These are phyloP conservation scores for Magallana nippona DNA, from an alignment of 2,888 invertebrate genomes.

Conservation along the genomic window DNA sequence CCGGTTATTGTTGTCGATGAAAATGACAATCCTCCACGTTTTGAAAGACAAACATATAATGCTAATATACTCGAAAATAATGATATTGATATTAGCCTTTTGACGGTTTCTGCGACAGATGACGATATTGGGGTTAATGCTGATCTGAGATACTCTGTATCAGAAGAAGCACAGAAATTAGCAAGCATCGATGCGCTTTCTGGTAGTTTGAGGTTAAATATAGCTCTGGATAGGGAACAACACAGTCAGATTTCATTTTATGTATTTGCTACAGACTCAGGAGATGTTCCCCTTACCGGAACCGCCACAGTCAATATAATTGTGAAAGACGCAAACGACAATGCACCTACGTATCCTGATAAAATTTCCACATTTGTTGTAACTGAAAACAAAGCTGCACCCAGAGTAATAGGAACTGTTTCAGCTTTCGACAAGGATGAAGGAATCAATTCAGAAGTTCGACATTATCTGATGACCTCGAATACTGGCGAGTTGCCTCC, in stretches of 20 bases:
- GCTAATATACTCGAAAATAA: constrained; percentile 66
- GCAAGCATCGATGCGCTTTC: constrained; percentile 55
- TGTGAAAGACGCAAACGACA: constrained; percentile 46
- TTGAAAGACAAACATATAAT: constrained; percentile 80
- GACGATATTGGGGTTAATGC: constrained; percentile 76
- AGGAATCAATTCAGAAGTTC: constrained; percentile 43
- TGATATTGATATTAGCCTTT: constrained; percentile 82
- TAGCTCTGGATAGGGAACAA: constrained; percentile 64
- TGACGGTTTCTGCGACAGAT: constrained; percentile 91
- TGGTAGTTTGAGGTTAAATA: constrained; percentile 59
- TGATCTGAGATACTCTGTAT: constrained; percentile 54
- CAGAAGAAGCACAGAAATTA: constrained; percentile 43
- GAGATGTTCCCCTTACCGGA: constrained; percentile 46
- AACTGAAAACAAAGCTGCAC: constrained; percentile 40
- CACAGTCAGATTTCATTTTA: constrained; percentile 57
- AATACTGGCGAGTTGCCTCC: not conserved
- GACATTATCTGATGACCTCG: constrained; percentile 32
- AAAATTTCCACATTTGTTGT: constrained; percentile 37
- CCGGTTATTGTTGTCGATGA: constrained; percentile 86
- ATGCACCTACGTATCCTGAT: constrained; percentile 42
- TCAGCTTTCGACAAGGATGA: constrained; percentile 44
- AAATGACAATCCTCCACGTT: constrained; percentile 95
- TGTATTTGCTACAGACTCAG: constrained; percentile 59
- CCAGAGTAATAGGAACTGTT: constrained; percentile 40
- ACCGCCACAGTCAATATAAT: constrained; percentile 40